Evolutionary conservation across 1,140 invertebrate genomes (phyloP).

Genomic region (Anoplophora glabripennis): DNA sequence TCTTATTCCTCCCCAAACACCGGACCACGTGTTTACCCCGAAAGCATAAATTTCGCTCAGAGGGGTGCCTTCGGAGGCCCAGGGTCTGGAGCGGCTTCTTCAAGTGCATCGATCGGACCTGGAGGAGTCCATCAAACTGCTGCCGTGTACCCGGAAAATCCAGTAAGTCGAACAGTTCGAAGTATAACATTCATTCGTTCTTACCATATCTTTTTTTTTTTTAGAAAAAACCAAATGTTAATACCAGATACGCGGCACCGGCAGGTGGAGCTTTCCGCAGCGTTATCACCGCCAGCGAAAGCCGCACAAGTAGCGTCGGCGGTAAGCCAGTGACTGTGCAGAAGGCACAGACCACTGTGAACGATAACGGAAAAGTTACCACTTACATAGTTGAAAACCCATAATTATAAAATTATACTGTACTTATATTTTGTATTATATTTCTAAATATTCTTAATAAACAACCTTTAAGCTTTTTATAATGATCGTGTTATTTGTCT

Average conservation of each 20-base stretch:
- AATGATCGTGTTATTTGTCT: no score
- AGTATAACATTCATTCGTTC: neutral
- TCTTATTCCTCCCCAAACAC: neutral
- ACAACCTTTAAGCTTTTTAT: no score
- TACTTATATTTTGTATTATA: neutral
- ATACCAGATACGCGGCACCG: slow-evolving; percentile 53
- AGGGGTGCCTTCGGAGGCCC: slow-evolving; percentile 9
- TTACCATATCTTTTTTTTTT: slow-evolving; percentile 24
- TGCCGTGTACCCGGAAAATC: slow-evolving; percentile 56
- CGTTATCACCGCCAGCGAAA: slow-evolving; percentile 64
- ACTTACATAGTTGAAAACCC: slow-evolving; percentile 55
- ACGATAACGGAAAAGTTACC: slow-evolving; percentile 69
- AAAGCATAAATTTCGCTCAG: neutral
- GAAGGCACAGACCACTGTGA: slow-evolving; percentile 62
- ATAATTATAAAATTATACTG: slow-evolving; percentile 14
- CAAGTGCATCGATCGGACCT: slow-evolving; percentile 51
- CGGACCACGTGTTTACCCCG: neutral
- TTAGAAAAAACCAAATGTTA: slow-evolving; percentile 59
- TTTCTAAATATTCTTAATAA: no score
- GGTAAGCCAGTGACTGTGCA: slow-evolving; percentile 58
- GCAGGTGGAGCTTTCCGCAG: slow-evolving; percentile 52
- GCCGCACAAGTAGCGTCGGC: slow-evolving; percentile 56
- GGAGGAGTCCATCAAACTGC: slow-evolving; percentile 56
- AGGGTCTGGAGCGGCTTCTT: slow-evolving; percentile 34
- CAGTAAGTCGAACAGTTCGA: slow-evolving; percentile 47